phyloP scores from a whole-genome alignment of 2,113 vertebrate genomes.

The Oreotragus oreotragus region DNA sequence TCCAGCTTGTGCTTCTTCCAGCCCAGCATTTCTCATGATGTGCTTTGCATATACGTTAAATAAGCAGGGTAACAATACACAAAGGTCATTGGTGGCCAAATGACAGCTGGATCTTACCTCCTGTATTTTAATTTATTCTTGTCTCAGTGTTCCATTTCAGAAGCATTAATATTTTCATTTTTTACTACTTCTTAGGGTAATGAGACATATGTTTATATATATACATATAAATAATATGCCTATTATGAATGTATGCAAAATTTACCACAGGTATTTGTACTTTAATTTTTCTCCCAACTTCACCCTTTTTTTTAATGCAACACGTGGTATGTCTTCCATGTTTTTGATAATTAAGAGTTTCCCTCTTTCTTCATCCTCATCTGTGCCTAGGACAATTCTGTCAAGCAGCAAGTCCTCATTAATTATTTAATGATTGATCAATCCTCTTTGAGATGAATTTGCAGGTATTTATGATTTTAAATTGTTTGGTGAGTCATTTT shows the following conservation, averaged over 20 bases:
- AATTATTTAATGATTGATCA: slow-evolving; percentile 34
- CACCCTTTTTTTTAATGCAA: background rate
- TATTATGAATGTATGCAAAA: background rate
- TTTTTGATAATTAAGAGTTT: background rate
- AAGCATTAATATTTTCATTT: background rate
- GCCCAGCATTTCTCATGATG: too few species aligned
- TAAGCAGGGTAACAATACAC: background rate
- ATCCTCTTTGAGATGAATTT: slow-evolving; percentile 37
- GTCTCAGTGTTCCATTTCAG: background rate
- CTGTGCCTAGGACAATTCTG: background rate
- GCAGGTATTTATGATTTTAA: background rate
- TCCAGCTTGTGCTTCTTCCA: too few species aligned
- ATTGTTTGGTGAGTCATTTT: background rate
- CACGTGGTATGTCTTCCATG: background rate
- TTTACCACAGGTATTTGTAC: background rate
- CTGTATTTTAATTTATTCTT: background rate
- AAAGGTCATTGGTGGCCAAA: background rate
- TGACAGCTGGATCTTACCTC: background rate
- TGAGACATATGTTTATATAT: background rate
- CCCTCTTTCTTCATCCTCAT: background rate
- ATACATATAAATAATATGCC: background rate
- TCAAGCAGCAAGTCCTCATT: background rate
- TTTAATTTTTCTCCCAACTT: background rate
- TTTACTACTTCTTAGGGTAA: background rate
- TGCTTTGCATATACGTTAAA: too few species aligned